Base-by-base conservation (phyloP, 2,888 invertebrate species). In the Rhamnusium bicolor region DNA sequence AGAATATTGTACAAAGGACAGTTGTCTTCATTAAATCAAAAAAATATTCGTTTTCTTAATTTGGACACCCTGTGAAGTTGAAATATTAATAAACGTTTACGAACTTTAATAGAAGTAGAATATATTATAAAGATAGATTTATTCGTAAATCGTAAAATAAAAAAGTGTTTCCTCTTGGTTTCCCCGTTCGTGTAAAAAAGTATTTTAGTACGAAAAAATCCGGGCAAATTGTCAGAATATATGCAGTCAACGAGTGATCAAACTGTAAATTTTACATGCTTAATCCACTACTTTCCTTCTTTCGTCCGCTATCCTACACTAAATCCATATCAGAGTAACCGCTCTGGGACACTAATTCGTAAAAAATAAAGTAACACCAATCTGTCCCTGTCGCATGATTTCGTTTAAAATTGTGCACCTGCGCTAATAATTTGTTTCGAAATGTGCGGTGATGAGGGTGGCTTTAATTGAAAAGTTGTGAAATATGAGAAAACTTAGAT, bases 391-490 rank as follows among this genome's bases (percentile, higher is more conserved):
- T 51, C 58, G 16, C 18, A 27, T 18, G 58, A 24, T 16, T 58
- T 32, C 16, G 8, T 27, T 58, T 32, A n/a, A 32, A 27, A 32
- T 6, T 6, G 58, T 6, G 18, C 53, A 65, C 65, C 65, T 53
- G 65, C 27, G 21, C 46, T 46, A 46, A 61, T 61, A 61, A 56
- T 67, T 67, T 24, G 21, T 67, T 51, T 40, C 16, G 46, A 16
- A 24, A 67, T 51, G 21, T 56, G 29, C 46, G 56, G 46, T 56
- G 56, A 67, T 67, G 67, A 51, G 56, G 56, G 56, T 21, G 46
- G 14, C 10, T 21, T 46, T 56, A 67, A 67, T 67, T 67, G 67
- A 67, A 67, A 67, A 67, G 67, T 67, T 67, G 24, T 67, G 67
- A 67, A 67, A 56, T 67, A 67, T 46, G 56, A 24, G n/a, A 14